phyloP scores from a whole-genome alignment of 37 sponge, comb jelly and placozoan genomes.

The Axinella damicornis region DNA sequence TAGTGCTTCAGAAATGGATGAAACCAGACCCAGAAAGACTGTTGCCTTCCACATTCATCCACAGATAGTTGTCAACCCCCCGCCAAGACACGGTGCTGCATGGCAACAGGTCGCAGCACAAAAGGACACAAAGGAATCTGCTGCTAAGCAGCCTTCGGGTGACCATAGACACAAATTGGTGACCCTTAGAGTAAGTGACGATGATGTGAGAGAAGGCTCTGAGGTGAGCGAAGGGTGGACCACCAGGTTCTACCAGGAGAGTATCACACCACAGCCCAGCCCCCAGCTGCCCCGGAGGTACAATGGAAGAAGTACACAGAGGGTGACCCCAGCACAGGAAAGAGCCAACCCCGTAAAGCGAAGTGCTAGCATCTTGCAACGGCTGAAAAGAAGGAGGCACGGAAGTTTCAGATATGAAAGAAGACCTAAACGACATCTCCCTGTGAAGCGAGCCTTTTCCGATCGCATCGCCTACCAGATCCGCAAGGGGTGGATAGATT shows the following conservation, averaged over 20 bases:
- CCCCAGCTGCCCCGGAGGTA: not conserved
- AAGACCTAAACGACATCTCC: constrained; percentile 3
- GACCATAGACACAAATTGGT: no score
- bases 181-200: no score
- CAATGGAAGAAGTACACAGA: not conserved
- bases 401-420: constrained; percentile 1
- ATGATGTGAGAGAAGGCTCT: no score
- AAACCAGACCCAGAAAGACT: no score
- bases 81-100: no score
- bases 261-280: constrained; percentile 17
- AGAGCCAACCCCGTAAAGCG: not conserved
- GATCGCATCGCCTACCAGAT: constrained; percentile 15
- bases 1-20: no score
- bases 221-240: no score
- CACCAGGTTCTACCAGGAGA: constrained; percentile 28
- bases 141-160: no score
- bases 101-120: no score
- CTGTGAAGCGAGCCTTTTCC: constrained; percentile 29
- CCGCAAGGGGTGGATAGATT: constrained; percentile 33
- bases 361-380: constrained; percentile 30
- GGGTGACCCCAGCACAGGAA: not conserved
- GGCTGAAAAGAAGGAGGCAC: constrained; percentile 12
- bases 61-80: no score
- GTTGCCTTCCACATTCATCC: no score
- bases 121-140: no score